Percentiles rank a stretch among this genome's conserved stretches.
phyloP scores from a whole-genome alignment of 2,888 invertebrate genomes.

The Dyspetes luteomarginatus region DNA sequence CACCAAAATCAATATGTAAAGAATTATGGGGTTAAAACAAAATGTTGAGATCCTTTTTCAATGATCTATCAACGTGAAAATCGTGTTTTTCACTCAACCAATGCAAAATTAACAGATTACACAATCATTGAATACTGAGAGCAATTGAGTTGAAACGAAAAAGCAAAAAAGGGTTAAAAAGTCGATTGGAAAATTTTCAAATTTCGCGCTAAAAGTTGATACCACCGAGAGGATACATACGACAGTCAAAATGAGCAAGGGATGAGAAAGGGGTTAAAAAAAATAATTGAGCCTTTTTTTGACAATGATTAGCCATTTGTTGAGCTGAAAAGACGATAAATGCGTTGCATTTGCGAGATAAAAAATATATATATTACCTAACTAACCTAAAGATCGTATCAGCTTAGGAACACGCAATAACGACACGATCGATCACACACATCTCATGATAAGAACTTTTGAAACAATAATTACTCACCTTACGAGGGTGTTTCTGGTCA shows the following conservation, averaged over 20 bases:
- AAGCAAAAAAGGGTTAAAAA: not conserved
- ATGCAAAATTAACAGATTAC: too few relatives aligned
- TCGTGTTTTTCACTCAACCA: too few relatives aligned
- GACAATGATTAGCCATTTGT: not conserved
- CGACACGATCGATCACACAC: not conserved
- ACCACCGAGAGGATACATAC: too few relatives aligned
- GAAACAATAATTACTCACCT: conserved; percentile 82
- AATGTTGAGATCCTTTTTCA: too few relatives aligned
- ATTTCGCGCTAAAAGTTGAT: not conserved
- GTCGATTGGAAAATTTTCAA: not conserved
- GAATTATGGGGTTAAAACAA: too few relatives aligned
- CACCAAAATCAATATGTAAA: not conserved
- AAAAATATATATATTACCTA: conserved; percentile 64
- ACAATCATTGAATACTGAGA: too few relatives aligned
- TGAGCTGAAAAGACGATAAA: not conserved
- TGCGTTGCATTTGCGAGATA: conserved; percentile 1
- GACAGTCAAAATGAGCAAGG: too few relatives aligned
- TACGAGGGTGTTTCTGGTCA: conserved; percentile 82
- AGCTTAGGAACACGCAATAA: not conserved
- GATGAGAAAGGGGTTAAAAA: too few relatives aligned
- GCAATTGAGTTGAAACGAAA: too few relatives aligned
- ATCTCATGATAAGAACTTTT: not conserved
- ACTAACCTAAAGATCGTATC: conserved; percentile 68
- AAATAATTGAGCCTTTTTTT: not conserved
- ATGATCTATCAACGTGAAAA: too few relatives aligned